These are phyloP conservation scores for Genyomyrus donnyi DNA, from an alignment of 2,113 vertebrate genomes.

Conservation along the genomic window DNA sequence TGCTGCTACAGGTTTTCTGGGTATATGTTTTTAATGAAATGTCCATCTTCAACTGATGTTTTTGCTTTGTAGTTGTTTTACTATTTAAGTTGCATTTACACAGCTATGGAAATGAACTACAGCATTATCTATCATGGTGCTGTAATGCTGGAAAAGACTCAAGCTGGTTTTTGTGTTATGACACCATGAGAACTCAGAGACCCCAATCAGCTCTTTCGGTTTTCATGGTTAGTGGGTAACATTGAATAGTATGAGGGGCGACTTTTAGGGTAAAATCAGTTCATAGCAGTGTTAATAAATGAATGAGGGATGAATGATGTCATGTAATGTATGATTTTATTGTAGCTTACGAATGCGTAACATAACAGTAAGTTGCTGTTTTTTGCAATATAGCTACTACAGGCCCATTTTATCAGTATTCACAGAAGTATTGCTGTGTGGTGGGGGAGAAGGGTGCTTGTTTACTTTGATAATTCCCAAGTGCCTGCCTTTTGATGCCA, in stretches of 20 bases:
- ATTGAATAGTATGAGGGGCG: not conserved
- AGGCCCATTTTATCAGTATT: slow-evolving; percentile 9
- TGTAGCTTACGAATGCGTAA: not conserved
- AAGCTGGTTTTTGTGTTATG: not conserved
- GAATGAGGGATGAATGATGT: not conserved
- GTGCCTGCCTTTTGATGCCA: slow-evolving; percentile 48
- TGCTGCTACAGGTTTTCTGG: not conserved
- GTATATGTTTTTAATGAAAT: not conserved
- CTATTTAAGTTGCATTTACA: not conserved
- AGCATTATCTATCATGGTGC: not conserved
- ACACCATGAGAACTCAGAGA: not conserved
- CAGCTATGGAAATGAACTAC: not conserved
- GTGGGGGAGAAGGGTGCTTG: not conserved
- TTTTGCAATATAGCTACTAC: not conserved
- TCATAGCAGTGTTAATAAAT: not conserved
- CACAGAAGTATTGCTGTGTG: not conserved
- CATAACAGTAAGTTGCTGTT: not conserved
- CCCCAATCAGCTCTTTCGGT: not conserved
- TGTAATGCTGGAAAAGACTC: not conserved
- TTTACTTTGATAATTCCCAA: slow-evolving; percentile 38
- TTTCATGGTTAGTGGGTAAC: not conserved
- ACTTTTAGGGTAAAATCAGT: not conserved
- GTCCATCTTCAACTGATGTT: not conserved
- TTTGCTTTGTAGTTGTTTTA: not conserved
- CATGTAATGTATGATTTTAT: not conserved